Percentiles rank a stretch among this genome's conserved stretches.
phyloP scores from a whole-genome alignment of 2,797 vertebrate genomes.

The Myripristis murdjan region DNA sequence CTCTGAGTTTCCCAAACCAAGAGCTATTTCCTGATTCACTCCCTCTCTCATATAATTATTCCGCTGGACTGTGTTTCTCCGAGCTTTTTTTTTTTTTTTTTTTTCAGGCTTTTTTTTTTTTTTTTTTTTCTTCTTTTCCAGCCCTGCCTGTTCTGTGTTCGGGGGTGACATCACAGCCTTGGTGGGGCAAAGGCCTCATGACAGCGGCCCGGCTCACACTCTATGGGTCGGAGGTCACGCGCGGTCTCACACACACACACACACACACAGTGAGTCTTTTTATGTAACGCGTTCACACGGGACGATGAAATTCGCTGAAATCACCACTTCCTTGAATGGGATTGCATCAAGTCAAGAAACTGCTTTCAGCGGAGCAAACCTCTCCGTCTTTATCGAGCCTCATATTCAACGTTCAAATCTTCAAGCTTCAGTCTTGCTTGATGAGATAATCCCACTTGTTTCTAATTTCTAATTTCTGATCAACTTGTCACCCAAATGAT shows the following conservation, averaged over 20 bases:
- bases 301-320: constrained; percentile 15
- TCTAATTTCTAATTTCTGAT: no score
- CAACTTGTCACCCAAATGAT: no score
- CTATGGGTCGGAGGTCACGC: constrained; percentile 58
- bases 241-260: constrained; percentile 26
- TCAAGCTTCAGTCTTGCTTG: no score
- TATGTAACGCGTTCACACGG: constrained; percentile 7
- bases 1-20: constrained; percentile 84
- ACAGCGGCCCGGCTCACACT: constrained; percentile 25
- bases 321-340: not conserved
- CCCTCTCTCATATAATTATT: constrained; percentile 87
- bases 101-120: constrained; percentile 59
- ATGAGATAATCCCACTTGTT: no score
- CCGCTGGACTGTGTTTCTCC: constrained; percentile 70
- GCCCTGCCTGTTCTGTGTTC: constrained; percentile 72
- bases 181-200: constrained; percentile 55
- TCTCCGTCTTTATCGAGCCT: not conserved
- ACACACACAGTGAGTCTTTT: constrained; percentile 34
- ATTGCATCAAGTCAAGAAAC: constrained; percentile 14
- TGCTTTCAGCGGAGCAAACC: not conserved
- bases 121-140: constrained; percentile 62
- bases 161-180: constrained; percentile 78
- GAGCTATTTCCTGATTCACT: constrained; percentile 88
- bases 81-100: no score
- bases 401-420: no score